Evolutionary conservation across 2,113 vertebrate genomes (phyloP), one percentile per base, ranked within the genome.

Genomic region (Tachysurus vachellii): DNA sequence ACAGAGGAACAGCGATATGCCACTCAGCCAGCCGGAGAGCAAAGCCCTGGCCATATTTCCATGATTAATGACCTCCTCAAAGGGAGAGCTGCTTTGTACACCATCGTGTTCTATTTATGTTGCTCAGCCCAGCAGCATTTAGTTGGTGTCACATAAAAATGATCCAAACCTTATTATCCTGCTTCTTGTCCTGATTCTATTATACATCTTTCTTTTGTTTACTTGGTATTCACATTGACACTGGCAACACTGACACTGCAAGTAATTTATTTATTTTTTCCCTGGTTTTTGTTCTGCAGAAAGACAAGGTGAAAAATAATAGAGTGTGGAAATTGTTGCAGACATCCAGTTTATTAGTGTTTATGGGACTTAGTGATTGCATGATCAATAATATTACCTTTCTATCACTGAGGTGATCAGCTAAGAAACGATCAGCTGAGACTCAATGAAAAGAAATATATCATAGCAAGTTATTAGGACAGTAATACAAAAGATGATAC

Each of bases 11-110:
- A 90, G 85, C 23, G 85, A 88, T 90, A 90, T 89, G 88, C 89
- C 88, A 89, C 85, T 88, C 82, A 82, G 73, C 77, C 71, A 82
- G 85, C 54, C 31, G n/a, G 81, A 90, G 87, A 88, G 85, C 85
- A 82, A 85, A 88, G 84, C 87, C 85, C 80, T n/a, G 85, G 87
- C 87, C 82, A 88, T 86, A 90, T 88, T 87, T 90, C 82, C 87
- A 88, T 90, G 89, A 90, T 90, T 90, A 90, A 90, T 90, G 87
- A 90, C 89, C 89, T 88, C 89, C 86, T 90, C 87, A 87, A 83
- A 83, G 61, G 85, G 83, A 82, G 85, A 90, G 85, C 71, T 71
- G 79, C 76, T 88, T 84, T 90, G 61, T 90, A 80, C 73, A 79
- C 73, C 77, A 71, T 88, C 36, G 66, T 86, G 87, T 81, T 90